A percentile compares a stretch with the other conserved stretches of the same genome.
Evolutionary conservation across 2,797 vertebrate species (phyloP).

Genomic region (Chaetophractus vellerosus): DNA sequence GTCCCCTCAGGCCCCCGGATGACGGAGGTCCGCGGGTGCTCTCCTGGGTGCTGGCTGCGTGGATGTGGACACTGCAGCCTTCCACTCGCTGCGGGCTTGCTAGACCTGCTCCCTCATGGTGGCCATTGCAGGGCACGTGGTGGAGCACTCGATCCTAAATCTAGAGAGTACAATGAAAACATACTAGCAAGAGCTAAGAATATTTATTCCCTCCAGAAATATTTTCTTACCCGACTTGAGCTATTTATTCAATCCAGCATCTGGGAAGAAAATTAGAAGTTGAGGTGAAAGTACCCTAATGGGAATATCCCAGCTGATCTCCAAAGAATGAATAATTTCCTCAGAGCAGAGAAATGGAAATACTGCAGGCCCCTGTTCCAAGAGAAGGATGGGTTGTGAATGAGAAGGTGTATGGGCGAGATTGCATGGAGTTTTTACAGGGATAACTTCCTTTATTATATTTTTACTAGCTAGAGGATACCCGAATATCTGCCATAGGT

Average conservation of each 20-base stretch:
- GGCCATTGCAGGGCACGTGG: background rate
- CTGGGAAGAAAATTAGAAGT: constrained; percentile 63
- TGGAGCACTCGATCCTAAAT: background rate
- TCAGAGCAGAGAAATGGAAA: background rate
- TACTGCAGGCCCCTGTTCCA: background rate
- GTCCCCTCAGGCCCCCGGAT: background rate
- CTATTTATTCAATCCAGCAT: constrained; percentile 47
- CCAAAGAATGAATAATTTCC: constrained; percentile 59
- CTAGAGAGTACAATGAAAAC: constrained; percentile 34
- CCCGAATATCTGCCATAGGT: background rate
- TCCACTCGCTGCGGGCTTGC: background rate
- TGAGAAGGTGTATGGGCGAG: background rate
- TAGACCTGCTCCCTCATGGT: background rate
- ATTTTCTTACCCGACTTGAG: constrained; percentile 58
- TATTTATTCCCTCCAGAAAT: constrained; percentile 65
- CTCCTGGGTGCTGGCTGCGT: no score
- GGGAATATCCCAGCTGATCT: constrained; percentile 29
- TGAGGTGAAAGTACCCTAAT: constrained; percentile 5
- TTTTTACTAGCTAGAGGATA: constrained; percentile 40
- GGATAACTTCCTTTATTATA: constrained; percentile 35
- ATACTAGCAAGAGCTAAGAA: constrained; percentile 33
- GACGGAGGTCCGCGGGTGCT: background rate
- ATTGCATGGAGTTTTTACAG: background rate
- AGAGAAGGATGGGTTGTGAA: background rate
- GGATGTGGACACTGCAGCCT: no score